These are phyloP conservation scores for Tenthredo livida DNA, from an alignment of 2,888 invertebrate genomes.

Conservation along the genomic window DNA sequence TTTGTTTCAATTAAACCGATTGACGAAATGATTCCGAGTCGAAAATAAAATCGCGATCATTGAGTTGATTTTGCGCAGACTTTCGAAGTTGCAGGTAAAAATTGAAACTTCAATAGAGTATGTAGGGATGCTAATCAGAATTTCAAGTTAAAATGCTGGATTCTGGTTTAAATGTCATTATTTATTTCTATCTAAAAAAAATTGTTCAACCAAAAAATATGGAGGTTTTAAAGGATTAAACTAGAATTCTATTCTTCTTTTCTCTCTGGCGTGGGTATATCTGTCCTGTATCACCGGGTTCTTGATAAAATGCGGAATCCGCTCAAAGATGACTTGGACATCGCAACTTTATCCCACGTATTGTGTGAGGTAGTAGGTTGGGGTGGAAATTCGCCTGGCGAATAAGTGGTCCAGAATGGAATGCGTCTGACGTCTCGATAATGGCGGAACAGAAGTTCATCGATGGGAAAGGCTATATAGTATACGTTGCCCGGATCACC, in stretches of 20 bases:
- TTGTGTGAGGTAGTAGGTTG: neutral
- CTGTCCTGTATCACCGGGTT: neutral
- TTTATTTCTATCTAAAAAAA: too few relatives aligned
- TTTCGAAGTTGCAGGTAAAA: too few relatives aligned
- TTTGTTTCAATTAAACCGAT: too few relatives aligned
- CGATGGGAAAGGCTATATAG: constrained; percentile 34
- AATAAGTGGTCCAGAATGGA: constrained; percentile 38
- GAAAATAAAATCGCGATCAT: too few relatives aligned
- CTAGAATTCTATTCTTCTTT: neutral
- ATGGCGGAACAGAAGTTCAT: constrained; percentile 37
- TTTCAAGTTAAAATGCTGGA: too few relatives aligned
- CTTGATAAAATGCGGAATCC: neutral
- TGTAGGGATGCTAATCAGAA: too few relatives aligned
- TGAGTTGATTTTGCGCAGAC: too few relatives aligned
- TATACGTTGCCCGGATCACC: constrained; percentile 33
- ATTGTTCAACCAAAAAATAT: too few relatives aligned
- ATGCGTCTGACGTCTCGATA: constrained; percentile 50
- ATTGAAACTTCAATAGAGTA: too few relatives aligned
- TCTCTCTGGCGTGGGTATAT: neutral
- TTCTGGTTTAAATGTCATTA: too few relatives aligned
- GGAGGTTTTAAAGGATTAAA: too few relatives aligned
- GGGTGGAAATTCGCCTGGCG: neutral
- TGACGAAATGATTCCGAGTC: too few relatives aligned
- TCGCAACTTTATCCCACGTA: neutral
- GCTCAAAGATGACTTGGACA: neutral